These are phyloP conservation scores for Aricia artaxerxes DNA, from an alignment of 2,888 invertebrate species.

Conservation along the genomic window DNA sequence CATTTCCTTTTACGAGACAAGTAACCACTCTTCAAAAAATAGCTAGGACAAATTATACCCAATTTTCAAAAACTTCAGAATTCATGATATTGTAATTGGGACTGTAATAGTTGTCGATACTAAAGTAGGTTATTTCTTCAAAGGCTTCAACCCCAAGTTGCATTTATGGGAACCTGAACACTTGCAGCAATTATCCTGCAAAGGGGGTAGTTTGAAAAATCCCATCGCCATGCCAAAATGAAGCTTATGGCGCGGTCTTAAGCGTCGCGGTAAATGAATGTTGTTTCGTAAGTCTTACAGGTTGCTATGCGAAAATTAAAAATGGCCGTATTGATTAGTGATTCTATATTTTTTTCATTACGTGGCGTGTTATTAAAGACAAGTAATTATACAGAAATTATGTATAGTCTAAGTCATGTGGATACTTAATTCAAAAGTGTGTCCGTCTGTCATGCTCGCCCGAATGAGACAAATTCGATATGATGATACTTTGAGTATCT, in stretches of 20 bases:
- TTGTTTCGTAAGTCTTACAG: background rate
- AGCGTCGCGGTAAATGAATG: background rate
- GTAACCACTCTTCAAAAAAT: no score
- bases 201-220: slow-evolving; percentile 7
- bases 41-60: background rate
- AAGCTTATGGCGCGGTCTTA: slow-evolving; percentile 23
- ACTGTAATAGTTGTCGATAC: background rate
- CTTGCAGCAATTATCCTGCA: slow-evolving; percentile 23
- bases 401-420: background rate
- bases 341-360: background rate
- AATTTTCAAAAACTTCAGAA: background rate
- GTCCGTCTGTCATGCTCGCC: no score
- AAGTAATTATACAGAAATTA: background rate
- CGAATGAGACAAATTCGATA: no score
- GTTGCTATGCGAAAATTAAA: slow-evolving; percentile 30
- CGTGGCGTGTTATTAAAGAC: background rate
- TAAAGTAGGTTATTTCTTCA: slow-evolving; percentile 14
- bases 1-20: no score
- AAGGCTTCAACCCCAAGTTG: slow-evolving; percentile 10
- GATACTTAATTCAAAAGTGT: no score
- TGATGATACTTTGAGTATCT: no score
- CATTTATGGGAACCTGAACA: slow-evolving; percentile 27
- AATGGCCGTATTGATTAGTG: slow-evolving; percentile 24
- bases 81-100: background rate
- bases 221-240: background rate